Evolutionary conservation across 1,140 invertebrate species (phyloP).

Genomic region (Zaprionus vittiger): DNA sequence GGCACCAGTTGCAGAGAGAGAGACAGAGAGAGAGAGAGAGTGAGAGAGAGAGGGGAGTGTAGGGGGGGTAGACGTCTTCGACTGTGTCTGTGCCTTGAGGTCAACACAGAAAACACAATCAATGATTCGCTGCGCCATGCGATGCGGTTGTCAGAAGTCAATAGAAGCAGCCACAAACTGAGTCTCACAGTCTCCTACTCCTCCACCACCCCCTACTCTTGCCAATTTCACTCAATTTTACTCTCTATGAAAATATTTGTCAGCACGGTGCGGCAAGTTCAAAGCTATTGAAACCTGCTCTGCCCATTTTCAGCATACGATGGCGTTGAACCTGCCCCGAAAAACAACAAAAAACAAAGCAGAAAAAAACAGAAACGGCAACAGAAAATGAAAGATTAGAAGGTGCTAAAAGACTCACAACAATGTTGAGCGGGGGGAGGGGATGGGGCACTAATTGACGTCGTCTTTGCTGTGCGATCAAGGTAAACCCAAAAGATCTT

Average conservation of each 20-base stretch:
- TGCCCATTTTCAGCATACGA: constrained; percentile 27
- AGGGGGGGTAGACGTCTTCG: background rate
- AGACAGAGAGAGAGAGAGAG: background rate
- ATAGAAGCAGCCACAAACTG: constrained; percentile 45
- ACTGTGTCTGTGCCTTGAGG: constrained; percentile 9
- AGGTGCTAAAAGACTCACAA: constrained; percentile 53
- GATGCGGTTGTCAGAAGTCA: constrained; percentile 72
- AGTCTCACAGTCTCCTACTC: constrained; percentile 18
- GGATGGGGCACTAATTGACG: constrained; percentile 56
- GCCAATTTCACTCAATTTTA: background rate
- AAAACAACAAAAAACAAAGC: constrained; percentile 9
- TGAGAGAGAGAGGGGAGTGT: background rate
- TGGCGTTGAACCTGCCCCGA: constrained; percentile 28
- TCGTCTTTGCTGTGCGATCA: constrained; percentile 17
- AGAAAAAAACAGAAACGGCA: constrained; percentile 9
- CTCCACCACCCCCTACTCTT: background rate
- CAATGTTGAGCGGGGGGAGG: constrained; percentile 27
- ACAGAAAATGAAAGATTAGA: constrained; percentile 53
- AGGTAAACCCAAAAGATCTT: constrained; percentile 23
- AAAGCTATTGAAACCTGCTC: constrained; percentile 17
- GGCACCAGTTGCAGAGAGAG: constrained; percentile 9
- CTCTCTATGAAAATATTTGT: constrained; percentile 4
- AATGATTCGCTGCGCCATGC: constrained; percentile 70
- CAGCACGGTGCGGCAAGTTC: constrained; percentile 18
- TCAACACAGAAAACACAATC: constrained; percentile 57